Conservation (phyloP, 2,797 vertebrate species). For the Onychomys torridus region DNA sequence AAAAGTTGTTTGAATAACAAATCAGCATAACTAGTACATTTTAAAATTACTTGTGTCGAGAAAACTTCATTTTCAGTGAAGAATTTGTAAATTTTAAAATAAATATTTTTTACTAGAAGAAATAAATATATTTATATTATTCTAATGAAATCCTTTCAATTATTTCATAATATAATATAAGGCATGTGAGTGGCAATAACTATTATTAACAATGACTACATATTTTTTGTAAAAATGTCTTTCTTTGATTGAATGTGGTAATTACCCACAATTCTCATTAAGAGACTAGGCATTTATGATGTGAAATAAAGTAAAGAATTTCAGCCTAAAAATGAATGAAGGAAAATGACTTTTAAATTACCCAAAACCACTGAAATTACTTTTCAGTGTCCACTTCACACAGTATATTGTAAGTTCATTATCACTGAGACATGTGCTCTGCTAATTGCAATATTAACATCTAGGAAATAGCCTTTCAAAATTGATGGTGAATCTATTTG, state of each 20-base stretch:
- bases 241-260: not conserved
- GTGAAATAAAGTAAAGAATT: slow-evolving; percentile 59
- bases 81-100: not conserved
- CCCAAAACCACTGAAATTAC: slow-evolving; percentile 59
- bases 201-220: not conserved
- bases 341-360: slow-evolving; percentile 80
- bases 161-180: not conserved
- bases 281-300: slow-evolving; percentile 3
- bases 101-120: not conserved
- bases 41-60: not conserved
- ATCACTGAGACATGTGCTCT: slow-evolving; percentile 58
- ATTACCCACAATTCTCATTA: slow-evolving; percentile 40
- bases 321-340: slow-evolving; percentile 64
- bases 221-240: slow-evolving; percentile 22
- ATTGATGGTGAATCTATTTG: slow-evolving; percentile 52
- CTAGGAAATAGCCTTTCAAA: slow-evolving; percentile 69
- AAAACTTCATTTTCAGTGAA: slow-evolving; percentile 8
- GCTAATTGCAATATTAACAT: slow-evolving; percentile 70
- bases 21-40: not conserved
- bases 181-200: not conserved
- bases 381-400: slow-evolving; percentile 70
- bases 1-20: not conserved
- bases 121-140: not conserved
- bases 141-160: not conserved
- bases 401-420: slow-evolving; percentile 66